These are phyloP conservation scores for Heptranchias perlo DNA, from an alignment of 2,113 vertebrate species.

Conservation along the genomic window DNA sequence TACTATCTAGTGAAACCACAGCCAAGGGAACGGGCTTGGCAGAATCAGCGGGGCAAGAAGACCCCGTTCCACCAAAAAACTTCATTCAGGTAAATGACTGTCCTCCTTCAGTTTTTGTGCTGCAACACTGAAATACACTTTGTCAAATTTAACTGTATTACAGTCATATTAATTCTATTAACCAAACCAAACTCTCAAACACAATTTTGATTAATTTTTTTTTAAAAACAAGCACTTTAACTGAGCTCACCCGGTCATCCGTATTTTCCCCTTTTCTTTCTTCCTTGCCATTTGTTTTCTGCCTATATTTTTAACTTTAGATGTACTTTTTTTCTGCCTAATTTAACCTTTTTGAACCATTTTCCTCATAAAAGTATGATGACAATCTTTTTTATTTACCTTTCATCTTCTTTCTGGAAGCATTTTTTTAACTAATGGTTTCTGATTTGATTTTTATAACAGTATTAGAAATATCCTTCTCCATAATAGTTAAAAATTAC, in stretches of 20 bases:
- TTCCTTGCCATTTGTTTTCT: neutral
- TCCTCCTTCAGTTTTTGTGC: neutral
- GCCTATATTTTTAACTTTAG: too few species aligned
- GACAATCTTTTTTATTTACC: neutral
- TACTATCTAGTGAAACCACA: too few species aligned
- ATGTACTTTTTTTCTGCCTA: neutral
- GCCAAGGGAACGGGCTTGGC: too few species aligned
- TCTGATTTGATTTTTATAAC: neutral
- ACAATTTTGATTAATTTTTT: neutral
- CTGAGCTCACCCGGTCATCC: too few species aligned
- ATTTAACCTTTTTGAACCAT: neutral
- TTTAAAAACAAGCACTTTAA: neutral
- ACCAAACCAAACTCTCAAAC: neutral
- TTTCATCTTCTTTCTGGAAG: neutral
- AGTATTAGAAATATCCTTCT: neutral
- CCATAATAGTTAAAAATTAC: neutral
- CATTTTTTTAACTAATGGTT: neutral
- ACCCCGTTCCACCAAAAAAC: neutral
- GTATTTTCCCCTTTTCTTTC: neutral
- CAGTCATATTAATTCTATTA: neutral
- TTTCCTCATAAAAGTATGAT: neutral
- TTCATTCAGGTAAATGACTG: neutral
- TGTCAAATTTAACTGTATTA: neutral
- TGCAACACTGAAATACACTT: neutral
- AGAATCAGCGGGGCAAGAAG: too few species aligned